Conservation (phyloP, 1,140 invertebrate species). For the Ectropis grisescens region DNA sequence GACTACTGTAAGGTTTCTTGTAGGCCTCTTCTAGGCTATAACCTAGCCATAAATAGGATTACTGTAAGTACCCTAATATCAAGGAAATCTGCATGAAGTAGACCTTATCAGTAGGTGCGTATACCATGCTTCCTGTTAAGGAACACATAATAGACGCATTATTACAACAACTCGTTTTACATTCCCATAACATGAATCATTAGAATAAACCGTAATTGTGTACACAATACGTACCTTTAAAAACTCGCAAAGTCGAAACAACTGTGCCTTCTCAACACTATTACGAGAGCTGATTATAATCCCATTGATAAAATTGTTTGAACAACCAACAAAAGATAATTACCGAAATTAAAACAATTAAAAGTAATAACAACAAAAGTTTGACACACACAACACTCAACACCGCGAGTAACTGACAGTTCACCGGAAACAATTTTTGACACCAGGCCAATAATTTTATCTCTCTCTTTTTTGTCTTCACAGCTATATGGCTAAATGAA, state of each 20-base stretch:
- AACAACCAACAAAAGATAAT: slow-evolving; percentile 25
- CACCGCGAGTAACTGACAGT: slow-evolving; percentile 18
- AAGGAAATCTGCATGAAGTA: too few relatives aligned
- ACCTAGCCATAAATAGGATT: too few relatives aligned
- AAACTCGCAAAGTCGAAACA: slow-evolving; percentile 13
- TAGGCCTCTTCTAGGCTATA: too few relatives aligned
- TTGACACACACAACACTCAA: slow-evolving; percentile 44
- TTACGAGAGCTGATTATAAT: slow-evolving; percentile 17
- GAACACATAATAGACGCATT: slow-evolving; percentile 31
- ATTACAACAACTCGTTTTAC: slow-evolving; percentile 40
- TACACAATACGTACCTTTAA: slow-evolving; percentile 18
- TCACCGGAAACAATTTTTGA: slow-evolving; percentile 17
- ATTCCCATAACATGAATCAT: slow-evolving; percentile 61
- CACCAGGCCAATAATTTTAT: neutral
- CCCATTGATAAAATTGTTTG: slow-evolving; percentile 33
- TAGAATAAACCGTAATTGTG: slow-evolving; percentile 20
- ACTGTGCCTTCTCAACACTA: slow-evolving; percentile 6
- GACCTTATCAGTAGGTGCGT: too few relatives aligned
- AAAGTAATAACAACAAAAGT: slow-evolving; percentile 62
- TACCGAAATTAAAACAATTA: slow-evolving; percentile 16
- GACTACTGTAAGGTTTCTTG: too few relatives aligned
- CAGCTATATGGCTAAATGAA: slow-evolving; percentile 2
- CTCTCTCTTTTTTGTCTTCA: slow-evolving; percentile 1
- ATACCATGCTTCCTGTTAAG: slow-evolving; percentile 32
- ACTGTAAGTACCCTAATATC: too few relatives aligned